These are phyloP conservation scores for Danaus chrysippus DNA, from an alignment of 2,888 invertebrate species.

Conservation along the genomic window DNA sequence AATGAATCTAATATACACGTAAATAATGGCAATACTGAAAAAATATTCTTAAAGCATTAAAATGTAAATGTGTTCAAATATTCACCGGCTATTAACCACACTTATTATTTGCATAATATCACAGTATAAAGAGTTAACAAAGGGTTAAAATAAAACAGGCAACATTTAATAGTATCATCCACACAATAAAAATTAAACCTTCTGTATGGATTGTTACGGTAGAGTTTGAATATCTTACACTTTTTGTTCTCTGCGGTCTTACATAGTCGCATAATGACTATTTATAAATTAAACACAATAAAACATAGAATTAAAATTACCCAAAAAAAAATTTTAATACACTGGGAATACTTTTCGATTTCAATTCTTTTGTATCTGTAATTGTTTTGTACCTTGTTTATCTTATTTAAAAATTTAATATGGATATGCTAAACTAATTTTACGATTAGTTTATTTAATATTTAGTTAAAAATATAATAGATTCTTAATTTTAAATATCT, in stretches of 20 bases:
- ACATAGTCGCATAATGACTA: slow-evolving; percentile 4
- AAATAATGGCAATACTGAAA: too few species aligned
- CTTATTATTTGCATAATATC: neutral
- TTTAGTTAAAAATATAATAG: too few species aligned
- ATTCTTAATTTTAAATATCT: neutral
- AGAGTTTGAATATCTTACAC: slow-evolving; percentile 28
- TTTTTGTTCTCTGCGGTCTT: slow-evolving; percentile 26
- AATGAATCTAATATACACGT: too few species aligned
- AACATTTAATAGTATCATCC: slow-evolving; percentile 26
- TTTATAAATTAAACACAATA: slow-evolving; percentile 10
- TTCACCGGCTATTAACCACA: neutral
- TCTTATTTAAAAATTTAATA: too few species aligned
- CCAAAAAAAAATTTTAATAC: too few species aligned
- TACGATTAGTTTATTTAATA: too few species aligned
- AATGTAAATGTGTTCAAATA: neutral
- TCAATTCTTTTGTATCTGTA: too few species aligned
- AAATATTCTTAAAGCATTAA: too few species aligned
- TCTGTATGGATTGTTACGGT: slow-evolving; percentile 24
- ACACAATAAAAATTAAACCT: slow-evolving; percentile 28
- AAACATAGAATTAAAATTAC: neutral
- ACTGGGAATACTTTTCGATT: too few species aligned
- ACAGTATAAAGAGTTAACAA: neutral
- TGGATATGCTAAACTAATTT: too few species aligned
- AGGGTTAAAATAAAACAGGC: slow-evolving; percentile 15
- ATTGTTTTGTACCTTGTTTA: too few species aligned